Evolutionary conservation across 1,140 invertebrate species (phyloP).

Genomic region (Battus philenor): DNA sequence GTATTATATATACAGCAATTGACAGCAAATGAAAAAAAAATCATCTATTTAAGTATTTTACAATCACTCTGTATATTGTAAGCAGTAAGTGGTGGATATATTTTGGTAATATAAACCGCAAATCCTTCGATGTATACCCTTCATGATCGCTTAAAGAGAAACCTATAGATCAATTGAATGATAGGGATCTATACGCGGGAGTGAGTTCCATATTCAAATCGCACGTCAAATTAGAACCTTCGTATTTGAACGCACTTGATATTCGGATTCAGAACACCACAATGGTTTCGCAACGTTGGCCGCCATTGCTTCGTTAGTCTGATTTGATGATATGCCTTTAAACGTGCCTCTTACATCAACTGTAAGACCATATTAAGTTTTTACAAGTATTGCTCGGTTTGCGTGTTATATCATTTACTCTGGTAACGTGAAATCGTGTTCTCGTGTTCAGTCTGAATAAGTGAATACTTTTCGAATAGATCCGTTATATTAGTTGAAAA

Average conservation of each 20-base stretch:
- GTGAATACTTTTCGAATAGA: too few relatives aligned
- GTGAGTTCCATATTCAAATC: slow-evolving; percentile 14
- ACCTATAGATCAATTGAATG: slow-evolving; percentile 24
- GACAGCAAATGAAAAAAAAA: too few relatives aligned
- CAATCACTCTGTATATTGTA: too few relatives aligned
- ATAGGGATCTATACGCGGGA: slow-evolving; percentile 13
- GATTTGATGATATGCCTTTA: slow-evolving; percentile 17
- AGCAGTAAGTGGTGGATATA: too few relatives aligned
- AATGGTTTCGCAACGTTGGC: slow-evolving; percentile 13
- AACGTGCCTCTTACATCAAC: slow-evolving; percentile 7
- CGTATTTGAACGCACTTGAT: not conserved
- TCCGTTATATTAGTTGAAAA: too few relatives aligned
- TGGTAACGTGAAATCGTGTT: not conserved
- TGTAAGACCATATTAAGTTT: slow-evolving; percentile 16
- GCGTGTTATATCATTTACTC: slow-evolving; percentile 8
- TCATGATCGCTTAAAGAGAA: too few relatives aligned
- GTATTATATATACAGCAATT: too few relatives aligned
- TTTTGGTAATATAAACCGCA: too few relatives aligned
- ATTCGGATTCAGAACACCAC: slow-evolving; percentile 2
- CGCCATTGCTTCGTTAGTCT: slow-evolving; percentile 11
- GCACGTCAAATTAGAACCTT: slow-evolving; percentile 11
- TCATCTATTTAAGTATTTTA: too few relatives aligned
- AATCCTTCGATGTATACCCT: too few relatives aligned
- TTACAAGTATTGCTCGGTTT: slow-evolving; percentile 11
- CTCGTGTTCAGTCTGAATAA: too few relatives aligned